Conservation (phyloP, 2,888 invertebrate species). For the Caradrina clavipalpis region DNA sequence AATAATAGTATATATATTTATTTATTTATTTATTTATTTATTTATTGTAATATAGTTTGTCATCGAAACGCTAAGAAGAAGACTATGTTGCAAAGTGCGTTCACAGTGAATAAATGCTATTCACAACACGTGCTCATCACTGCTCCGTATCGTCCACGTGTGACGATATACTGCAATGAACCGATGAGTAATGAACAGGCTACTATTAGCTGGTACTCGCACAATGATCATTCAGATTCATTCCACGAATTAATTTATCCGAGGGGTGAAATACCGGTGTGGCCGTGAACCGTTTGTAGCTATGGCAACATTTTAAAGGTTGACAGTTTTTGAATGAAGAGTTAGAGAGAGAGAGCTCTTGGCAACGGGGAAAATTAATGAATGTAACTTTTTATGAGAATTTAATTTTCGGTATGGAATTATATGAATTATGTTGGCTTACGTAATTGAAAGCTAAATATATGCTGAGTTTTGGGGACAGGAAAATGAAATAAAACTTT, state of each 20-base stretch:
- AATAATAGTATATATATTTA: no score
- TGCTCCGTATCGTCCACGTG: slow-evolving; percentile 42
- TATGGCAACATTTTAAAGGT: slow-evolving; percentile 29
- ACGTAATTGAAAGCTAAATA: slow-evolving; percentile 8
- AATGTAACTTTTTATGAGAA: not conserved
- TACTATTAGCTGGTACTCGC: slow-evolving; percentile 3
- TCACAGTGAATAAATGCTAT: slow-evolving; percentile 47
- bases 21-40: no score
- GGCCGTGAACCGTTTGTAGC: slow-evolving; percentile 32
- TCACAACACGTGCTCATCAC: slow-evolving; percentile 46
- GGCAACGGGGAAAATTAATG: slow-evolving; percentile 15
- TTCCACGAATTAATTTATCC: slow-evolving; percentile 11
- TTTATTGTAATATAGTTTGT: no score
- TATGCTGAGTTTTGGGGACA: not conserved
- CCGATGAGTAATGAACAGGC: slow-evolving; percentile 41
- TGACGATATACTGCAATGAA: slow-evolving; percentile 44
- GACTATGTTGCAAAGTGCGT: slow-evolving; percentile 54
- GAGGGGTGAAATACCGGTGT: slow-evolving; percentile 25
- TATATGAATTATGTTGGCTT: slow-evolving; percentile 6
- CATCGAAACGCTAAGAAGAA: no score
- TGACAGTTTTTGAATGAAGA: not conserved
- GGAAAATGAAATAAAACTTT: not conserved
- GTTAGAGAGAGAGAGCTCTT: not conserved
- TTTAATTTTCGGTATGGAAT: not conserved
- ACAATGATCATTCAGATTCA: slow-evolving; percentile 41